A percentile compares a stretch with the other conserved stretches of the same genome.
These are phyloP conservation scores for Hyalella azteca DNA, from an alignment of 2,888 invertebrate genomes.

Conservation along the genomic window DNA sequence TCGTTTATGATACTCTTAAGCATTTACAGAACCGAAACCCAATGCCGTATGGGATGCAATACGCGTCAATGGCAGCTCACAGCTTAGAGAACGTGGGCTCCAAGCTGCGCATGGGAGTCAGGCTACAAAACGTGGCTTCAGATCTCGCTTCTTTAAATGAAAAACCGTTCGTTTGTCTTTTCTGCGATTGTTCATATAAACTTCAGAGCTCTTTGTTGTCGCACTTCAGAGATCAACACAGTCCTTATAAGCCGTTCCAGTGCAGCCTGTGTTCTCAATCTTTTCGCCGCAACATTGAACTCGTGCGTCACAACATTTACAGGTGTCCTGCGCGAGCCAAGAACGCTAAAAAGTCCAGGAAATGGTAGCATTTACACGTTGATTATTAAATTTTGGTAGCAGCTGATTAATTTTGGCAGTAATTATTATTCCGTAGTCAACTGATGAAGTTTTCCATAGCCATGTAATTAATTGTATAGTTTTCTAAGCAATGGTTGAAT, in stretches of 20 bases:
- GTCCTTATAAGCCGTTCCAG: conserved; percentile 59
- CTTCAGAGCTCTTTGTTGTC: conserved; percentile 59
- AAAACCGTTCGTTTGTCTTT: conserved; percentile 59
- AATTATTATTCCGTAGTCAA: too few species aligned
- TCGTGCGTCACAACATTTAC: conserved; percentile 58
- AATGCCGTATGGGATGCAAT: conserved; percentile 22
- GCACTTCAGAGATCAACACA: conserved; percentile 60
- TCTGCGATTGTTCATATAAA: conserved; percentile 59
- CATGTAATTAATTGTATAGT: too few species aligned
- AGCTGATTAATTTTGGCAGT: too few species aligned
- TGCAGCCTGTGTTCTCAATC: conserved; percentile 59
- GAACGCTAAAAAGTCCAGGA: neutral
- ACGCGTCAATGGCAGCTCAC: conserved; percentile 34
- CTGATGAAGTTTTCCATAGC: too few species aligned
- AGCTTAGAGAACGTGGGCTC: conserved; percentile 51
- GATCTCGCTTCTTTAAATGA: conserved; percentile 54
- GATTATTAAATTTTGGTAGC: too few species aligned
- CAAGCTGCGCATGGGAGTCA: conserved; percentile 54
- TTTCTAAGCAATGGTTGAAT: too few species aligned
- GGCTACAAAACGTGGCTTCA: conserved; percentile 57
- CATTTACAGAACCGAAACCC: conserved; percentile 26
- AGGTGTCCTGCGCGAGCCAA: conserved; percentile 62
- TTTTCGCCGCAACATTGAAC: conserved; percentile 59
- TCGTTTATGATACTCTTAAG: conserved; percentile 49
- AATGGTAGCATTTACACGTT: too few species aligned